These are phyloP conservation scores for Yasuhikotakia modesta DNA, from an alignment of 2,797 vertebrate species.

Conservation along the genomic window DNA sequence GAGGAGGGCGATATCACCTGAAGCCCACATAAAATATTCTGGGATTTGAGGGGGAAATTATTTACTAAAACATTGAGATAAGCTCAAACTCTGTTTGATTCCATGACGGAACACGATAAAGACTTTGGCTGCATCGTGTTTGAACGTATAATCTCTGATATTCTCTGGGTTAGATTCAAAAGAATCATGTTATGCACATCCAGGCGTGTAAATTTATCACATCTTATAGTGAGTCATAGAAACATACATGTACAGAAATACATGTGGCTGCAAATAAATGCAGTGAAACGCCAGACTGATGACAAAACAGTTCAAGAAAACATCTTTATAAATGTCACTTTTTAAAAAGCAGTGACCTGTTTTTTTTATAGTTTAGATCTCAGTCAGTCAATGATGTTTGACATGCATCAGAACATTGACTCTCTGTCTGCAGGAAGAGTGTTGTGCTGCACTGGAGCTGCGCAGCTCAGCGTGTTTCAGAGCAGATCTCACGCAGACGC, in stretches of 20 bases:
- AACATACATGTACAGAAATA: neutral
- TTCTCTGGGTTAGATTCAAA: constrained; percentile 52
- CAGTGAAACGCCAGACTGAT: constrained; percentile 12
- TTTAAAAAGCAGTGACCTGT: neutral
- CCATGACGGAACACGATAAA: constrained; percentile 61
- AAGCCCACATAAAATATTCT: constrained; percentile 55
- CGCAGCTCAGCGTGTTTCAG: constrained; percentile 21
- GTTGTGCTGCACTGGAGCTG: constrained; percentile 32
- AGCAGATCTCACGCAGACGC: constrained; percentile 19
- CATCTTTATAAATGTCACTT: constrained; percentile 3
- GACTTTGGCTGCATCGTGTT: constrained; percentile 56
- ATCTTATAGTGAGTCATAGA: constrained; percentile 19
- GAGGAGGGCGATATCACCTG: constrained; percentile 55
- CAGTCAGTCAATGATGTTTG: constrained; percentile 22
- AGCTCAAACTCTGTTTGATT: constrained; percentile 56
- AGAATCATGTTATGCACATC: constrained; percentile 56
- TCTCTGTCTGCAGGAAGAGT: constrained; percentile 51
- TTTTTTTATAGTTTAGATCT: neutral
- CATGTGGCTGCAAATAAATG: constrained; percentile 30
- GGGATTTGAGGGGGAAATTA: constrained; percentile 57
- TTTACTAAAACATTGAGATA: constrained; percentile 62
- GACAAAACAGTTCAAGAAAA: neutral
- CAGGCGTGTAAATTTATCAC: neutral
- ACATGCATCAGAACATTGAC: constrained; percentile 54
- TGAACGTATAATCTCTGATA: constrained; percentile 55